Evolutionary conservation across 2,888 invertebrate species (phyloP).

Genomic region (Heteromurus nitidus): DNA sequence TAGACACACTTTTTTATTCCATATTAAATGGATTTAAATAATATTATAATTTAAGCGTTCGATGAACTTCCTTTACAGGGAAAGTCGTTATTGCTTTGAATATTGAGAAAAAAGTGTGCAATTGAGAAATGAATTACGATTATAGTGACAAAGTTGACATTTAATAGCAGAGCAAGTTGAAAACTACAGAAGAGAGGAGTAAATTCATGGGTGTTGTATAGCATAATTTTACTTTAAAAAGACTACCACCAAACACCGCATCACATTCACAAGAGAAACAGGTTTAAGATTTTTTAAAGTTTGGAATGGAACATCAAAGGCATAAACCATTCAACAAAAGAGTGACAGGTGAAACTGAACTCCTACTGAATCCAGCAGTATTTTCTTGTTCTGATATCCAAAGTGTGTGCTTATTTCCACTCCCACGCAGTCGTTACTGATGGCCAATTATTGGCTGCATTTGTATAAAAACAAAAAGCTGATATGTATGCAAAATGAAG

Average conservation of each 20-base stretch:
- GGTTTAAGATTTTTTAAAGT: no score
- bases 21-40: no score
- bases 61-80: no score
- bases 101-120: background rate
- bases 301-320: constrained; percentile 6
- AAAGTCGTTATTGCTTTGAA: no score
- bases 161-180: background rate
- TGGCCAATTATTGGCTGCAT: constrained; percentile 8
- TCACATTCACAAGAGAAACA: background rate
- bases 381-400: background rate
- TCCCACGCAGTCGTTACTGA: constrained; percentile 23
- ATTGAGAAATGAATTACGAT: constrained; percentile 1
- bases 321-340: constrained; percentile 2
- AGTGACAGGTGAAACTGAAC: background rate
- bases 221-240: no score
- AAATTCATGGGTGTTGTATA: no score
- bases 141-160: background rate
- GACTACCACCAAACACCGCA: background rate
- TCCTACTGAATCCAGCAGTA: background rate
- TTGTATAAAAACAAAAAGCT: background rate
- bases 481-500: background rate
- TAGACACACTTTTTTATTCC: no score
- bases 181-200: no score
- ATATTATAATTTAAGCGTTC: no score
- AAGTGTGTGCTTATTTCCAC: constrained; percentile 4